phyloP scores from a whole-genome alignment of 2,113 vertebrate genomes.

The Tragulus kanchil region DNA sequence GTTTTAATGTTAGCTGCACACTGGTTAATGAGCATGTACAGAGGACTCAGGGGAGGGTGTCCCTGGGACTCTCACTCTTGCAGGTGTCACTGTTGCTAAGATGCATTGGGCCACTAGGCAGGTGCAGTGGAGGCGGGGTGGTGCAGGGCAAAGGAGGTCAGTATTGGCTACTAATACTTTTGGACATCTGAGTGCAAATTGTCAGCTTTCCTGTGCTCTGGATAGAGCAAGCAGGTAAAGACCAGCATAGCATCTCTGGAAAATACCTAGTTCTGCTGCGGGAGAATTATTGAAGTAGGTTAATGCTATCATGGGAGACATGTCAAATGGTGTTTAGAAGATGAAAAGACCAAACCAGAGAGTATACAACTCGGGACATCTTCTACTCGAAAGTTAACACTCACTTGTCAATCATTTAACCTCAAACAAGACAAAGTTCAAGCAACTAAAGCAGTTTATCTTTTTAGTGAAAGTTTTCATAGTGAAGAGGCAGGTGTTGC shows the following conservation, averaged over 20 bases:
- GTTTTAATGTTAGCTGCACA: neutral
- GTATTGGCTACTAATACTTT: neutral
- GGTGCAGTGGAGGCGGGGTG: neutral
- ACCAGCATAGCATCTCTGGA: neutral
- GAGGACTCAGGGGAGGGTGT: neutral
- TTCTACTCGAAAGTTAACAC: neutral
- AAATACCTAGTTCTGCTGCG: neutral
- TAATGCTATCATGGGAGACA: neutral
- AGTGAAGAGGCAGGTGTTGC: neutral
- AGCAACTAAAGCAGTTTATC: neutral
- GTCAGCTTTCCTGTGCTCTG: neutral
- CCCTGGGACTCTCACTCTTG: neutral
- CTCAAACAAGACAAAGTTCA: neutral
- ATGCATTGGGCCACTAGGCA: neutral
- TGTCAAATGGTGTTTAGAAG: neutral
- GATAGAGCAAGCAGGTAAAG: neutral
- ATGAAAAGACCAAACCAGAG: slow-evolving; percentile 7
- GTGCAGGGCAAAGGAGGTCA: neutral
- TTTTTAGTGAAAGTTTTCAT: neutral
- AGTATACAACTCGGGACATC: neutral
- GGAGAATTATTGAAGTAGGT: neutral
- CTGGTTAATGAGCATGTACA: neutral
- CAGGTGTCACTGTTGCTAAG: neutral
- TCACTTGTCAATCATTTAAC: neutral
- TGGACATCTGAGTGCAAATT: neutral